Percentiles rank a stretch among this genome's conserved stretches.
phyloP scores from a whole-genome alignment of 2,797 vertebrate genomes.

The Channa striata region DNA sequence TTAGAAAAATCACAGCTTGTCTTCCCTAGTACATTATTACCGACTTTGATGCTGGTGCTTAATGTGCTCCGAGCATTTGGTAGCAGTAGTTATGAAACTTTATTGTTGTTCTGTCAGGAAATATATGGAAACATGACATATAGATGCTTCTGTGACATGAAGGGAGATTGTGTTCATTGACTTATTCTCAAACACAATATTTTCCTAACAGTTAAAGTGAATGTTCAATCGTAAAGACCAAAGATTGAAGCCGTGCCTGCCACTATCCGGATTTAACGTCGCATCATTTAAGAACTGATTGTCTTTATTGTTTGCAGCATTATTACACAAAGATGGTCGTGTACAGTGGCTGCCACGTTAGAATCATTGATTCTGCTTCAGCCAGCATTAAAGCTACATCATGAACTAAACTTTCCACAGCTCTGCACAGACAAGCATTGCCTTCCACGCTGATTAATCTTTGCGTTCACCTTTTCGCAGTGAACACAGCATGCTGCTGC shows the following conservation, averaged over 20 bases:
- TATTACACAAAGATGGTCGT: constrained; percentile 16
- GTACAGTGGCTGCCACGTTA: background rate
- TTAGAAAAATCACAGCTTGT: background rate
- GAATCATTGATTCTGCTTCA: constrained; percentile 25
- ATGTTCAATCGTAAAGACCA: constrained; percentile 18
- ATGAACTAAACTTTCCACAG: constrained; percentile 43
- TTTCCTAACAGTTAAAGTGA: background rate
- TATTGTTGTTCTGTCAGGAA: background rate
- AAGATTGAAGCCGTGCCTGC: background rate
- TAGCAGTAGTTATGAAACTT: background rate
- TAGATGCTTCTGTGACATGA: too few relatives aligned
- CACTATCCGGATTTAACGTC: constrained; percentile 29
- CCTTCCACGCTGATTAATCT: constrained; percentile 22
- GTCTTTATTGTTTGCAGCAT: constrained; percentile 32
- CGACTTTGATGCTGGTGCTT: background rate
- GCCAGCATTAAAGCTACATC: constrained; percentile 13
- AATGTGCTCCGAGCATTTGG: background rate
- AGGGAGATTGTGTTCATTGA: too few relatives aligned
- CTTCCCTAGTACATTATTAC: background rate
- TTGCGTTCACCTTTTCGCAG: constrained; percentile 25
- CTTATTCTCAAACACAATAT: too few relatives aligned
- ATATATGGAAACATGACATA: background rate
- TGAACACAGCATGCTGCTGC: constrained; percentile 16
- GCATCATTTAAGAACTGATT: constrained; percentile 18
- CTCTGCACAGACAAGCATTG: constrained; percentile 7